Percentiles rank a stretch among this genome's conserved stretches.
Conservation (phyloP, 2,888 invertebrate genomes). For the Mimas tiliae region DNA sequence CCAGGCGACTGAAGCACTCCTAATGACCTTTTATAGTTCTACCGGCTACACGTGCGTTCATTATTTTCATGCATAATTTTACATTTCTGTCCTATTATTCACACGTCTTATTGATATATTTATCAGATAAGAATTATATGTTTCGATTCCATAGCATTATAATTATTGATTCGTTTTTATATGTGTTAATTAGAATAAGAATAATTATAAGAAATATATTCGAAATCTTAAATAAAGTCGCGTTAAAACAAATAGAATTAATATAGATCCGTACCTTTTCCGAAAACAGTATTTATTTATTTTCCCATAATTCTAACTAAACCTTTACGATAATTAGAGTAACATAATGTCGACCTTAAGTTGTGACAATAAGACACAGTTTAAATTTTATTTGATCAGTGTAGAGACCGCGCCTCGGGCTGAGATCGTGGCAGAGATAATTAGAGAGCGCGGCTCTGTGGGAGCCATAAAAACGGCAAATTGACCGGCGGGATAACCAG, state of each 20-base stretch:
- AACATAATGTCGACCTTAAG: conserved; percentile 46
- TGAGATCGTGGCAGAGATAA: conserved; percentile 81
- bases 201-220: not conserved
- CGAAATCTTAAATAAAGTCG: conserved; percentile 10
- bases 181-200: no score
- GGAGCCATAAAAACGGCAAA: conserved; percentile 85
- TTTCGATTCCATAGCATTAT: no score
- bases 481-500: conserved; percentile 85
- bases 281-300: conserved; percentile 65
- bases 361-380: conserved; percentile 41
- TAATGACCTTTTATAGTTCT: conserved; percentile 51
- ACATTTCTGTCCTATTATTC: not conserved
- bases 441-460: conserved; percentile 83
- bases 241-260: conserved; percentile 77
- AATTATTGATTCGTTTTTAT: not conserved
- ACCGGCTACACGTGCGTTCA: conserved; percentile 25
- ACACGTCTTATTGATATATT: not conserved
- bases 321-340: conserved; percentile 38
- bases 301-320: conserved; percentile 76
- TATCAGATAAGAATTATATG: not conserved
- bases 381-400: conserved; percentile 33
- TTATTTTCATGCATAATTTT: not conserved
- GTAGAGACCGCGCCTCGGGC: conserved; percentile 69
- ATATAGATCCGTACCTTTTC: conserved; percentile 70
- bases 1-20: conserved; percentile 49